phyloP scores from a whole-genome alignment of 2,113 vertebrate genomes.

The Cyprinodon brontotheroides region DNA sequence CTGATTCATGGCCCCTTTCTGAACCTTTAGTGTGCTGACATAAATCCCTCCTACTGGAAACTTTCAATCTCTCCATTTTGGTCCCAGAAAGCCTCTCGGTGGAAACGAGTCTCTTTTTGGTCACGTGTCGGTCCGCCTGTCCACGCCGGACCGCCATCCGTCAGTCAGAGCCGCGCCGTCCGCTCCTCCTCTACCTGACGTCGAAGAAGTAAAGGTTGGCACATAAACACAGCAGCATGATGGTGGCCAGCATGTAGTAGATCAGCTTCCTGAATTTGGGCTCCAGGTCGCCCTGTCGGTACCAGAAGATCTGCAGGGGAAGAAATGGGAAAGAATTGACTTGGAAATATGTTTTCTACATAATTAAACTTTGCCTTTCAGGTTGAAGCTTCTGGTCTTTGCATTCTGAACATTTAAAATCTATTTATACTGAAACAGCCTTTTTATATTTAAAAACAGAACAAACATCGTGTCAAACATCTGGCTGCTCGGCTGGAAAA shows the following conservation, averaged over 20 bases:
- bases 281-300: conserved; percentile 97
- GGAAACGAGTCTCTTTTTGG: conserved; percentile 22
- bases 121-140: background rate
- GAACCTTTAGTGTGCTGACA: conserved; percentile 3
- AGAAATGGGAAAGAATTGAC: background rate
- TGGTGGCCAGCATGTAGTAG: conserved; percentile 94
- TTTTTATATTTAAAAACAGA: too few species aligned
- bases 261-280: conserved; percentile 97
- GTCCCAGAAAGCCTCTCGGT: conserved; percentile 12
- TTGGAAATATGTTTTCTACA: too few species aligned
- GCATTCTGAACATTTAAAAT: too few species aligned
- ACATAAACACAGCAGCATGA: conserved; percentile 97
- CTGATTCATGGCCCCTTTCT: conserved; percentile 29
- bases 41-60: conserved; percentile 13
- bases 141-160: conserved; percentile 1
- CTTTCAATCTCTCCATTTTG: conserved; percentile 11
- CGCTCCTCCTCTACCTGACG: conserved; percentile 73
- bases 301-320: conserved; percentile 91
- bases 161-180: conserved; percentile 45
- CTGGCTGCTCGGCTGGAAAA: too few species aligned
- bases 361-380: too few species aligned
- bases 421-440: too few species aligned
- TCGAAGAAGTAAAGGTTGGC: conserved; percentile 98
- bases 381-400: too few species aligned
- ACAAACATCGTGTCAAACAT: too few species aligned